A percentile compares a stretch with the other conserved stretches of the same genome.
phyloP scores from a whole-genome alignment of 1,140 invertebrate species.

The Drosophila auraria region DNA sequence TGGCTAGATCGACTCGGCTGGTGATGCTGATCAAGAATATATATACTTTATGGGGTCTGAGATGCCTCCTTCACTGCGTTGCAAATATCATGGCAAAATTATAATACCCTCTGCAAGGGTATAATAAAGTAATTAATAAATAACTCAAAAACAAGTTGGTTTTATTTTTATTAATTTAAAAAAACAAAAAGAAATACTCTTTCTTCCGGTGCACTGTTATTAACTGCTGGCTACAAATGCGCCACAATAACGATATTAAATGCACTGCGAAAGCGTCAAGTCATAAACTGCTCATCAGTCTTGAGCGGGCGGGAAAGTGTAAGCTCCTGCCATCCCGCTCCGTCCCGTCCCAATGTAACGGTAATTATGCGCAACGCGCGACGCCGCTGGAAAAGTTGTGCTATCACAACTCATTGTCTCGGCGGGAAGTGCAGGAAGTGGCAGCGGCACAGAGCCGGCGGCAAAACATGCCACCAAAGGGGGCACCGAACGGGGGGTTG shows the following conservation, averaged over 20 bases:
- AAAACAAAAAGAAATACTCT: neutral
- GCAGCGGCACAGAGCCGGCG: slow-evolving; percentile 65
- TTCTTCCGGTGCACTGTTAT: slow-evolving; percentile 35
- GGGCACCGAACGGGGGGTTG: slow-evolving; percentile 4
- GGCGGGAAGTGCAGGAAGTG: slow-evolving; percentile 63
- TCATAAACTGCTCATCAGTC: slow-evolving; percentile 83
- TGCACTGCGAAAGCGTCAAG: slow-evolving; percentile 74
- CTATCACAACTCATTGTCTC: slow-evolving; percentile 81
- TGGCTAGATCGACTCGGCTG: no score
- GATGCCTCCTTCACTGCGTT: no score
- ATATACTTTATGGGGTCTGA: no score
- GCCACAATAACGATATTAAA: slow-evolving; percentile 70
- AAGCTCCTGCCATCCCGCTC: neutral
- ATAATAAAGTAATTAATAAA: no score
- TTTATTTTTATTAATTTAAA: neutral
- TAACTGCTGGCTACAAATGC: slow-evolving; percentile 76
- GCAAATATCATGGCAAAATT: no score
- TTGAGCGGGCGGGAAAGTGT: slow-evolving; percentile 30
- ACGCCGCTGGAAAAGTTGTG: slow-evolving; percentile 70
- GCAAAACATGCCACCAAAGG: slow-evolving; percentile 58
- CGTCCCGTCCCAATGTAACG: slow-evolving; percentile 16
- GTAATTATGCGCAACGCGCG: slow-evolving; percentile 77
- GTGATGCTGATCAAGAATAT: no score
- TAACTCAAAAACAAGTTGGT: no score
- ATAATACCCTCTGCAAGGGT: no score